Base-by-base conservation (phyloP, 2,113 vertebrate species). In the Amazona guildingii region DNA sequence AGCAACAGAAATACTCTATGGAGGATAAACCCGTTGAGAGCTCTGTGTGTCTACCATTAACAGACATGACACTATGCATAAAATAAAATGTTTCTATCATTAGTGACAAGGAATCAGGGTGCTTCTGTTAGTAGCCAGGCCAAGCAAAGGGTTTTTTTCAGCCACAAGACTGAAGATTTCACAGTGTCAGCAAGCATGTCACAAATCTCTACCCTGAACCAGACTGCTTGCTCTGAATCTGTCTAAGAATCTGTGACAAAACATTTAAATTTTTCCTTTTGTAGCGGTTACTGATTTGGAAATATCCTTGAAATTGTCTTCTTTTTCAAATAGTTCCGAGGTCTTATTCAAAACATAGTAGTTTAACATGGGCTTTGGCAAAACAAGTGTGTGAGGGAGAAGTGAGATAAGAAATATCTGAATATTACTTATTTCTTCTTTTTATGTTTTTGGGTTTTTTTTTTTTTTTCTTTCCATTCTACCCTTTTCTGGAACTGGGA, bases 141-240 rank as follows among this genome's bases (percentile, higher is more conserved):
- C 67, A 86, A 88, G 28, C 10, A 80, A 86, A 83, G 20, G 5
- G 1, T 0, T 70, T 69, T 81, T 78, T 80, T 24, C 39, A 84
- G 44, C 5, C 11, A 23, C n/a, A 83, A 69, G 35, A 48, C 44
- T 83, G 35, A 28, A 48, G 44, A 80, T 92, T 85, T 92, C 54
- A 57, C 48, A 55, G 27, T 79, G 83, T 79, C 67, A 87, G 43
- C 78, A 91, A 79, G 67, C 24, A 73, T 48, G 83, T 83, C 90
- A 88, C 52, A 87, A 88, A 79, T 69, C 54, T 54, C 79, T 90
- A 77, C 21, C 11, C 54, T 88, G 83, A 92, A 86, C 21, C 33
- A 90, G 92, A 41, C 79, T 83, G 31, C 67, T 90, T 88, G 88
- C 46, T 90, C 94, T 83, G 54, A 97, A 93, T 90, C 88, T 96